Percentiles rank a stretch among this genome's conserved stretches.
These are phyloP conservation scores for Ichneumoninae sp. DNA, from an alignment of 2,888 invertebrate genomes.

Conservation along the genomic window DNA sequence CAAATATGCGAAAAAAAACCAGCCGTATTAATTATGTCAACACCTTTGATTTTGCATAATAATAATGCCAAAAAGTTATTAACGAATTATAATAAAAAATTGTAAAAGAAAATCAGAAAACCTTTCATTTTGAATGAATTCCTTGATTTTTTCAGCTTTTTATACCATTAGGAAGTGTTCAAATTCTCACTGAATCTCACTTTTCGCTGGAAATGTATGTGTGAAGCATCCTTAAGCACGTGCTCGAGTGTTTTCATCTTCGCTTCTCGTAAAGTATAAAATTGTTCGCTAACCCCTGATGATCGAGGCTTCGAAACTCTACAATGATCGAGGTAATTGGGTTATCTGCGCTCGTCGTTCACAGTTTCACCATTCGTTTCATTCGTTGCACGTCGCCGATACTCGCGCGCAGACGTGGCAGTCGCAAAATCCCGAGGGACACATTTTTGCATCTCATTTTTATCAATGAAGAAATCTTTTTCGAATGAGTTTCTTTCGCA, in stretches of 20 bases:
- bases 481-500: background rate
- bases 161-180: too few relatives aligned
- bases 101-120: too few relatives aligned
- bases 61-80: too few relatives aligned
- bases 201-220: too few relatives aligned
- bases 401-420: slow-evolving; percentile 58
- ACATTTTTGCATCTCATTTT: background rate
- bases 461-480: background rate
- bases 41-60: too few relatives aligned
- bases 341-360: slow-evolving; percentile 58
- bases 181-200: too few relatives aligned
- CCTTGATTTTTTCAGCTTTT: too few relatives aligned
- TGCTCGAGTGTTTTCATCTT: slow-evolving; percentile 16
- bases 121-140: too few relatives aligned
- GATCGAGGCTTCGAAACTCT: slow-evolving; percentile 49
- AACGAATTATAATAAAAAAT: too few relatives aligned
- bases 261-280: slow-evolving; percentile 41
- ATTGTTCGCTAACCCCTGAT: slow-evolving; percentile 34
- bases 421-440: background rate
- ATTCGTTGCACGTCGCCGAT: slow-evolving; percentile 30
- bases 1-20: too few relatives aligned
- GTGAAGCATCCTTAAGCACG: background rate
- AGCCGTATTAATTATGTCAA: too few relatives aligned
- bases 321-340: slow-evolving; percentile 63
- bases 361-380: slow-evolving; percentile 38